Conservation (phyloP, 2,888 invertebrate genomes). For the Piscicola geometra region DNA sequence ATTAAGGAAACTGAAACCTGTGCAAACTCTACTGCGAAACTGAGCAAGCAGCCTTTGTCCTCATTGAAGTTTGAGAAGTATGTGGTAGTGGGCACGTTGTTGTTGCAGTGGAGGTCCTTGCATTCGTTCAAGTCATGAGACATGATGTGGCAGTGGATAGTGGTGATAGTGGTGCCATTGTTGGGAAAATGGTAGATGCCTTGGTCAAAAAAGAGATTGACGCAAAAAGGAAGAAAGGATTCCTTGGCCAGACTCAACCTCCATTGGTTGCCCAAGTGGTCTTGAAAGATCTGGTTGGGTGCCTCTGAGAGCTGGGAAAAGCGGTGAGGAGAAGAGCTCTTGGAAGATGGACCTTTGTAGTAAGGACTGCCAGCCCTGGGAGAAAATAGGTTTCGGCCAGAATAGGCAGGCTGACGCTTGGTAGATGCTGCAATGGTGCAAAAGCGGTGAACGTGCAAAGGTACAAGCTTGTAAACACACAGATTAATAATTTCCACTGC, state of each 20-base stretch:
- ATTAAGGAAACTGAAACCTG: background rate
- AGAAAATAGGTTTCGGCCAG: conserved; percentile 10
- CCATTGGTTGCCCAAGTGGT: conserved; percentile 46
- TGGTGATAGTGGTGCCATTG: conserved; percentile 43
- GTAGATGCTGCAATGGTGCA: background rate
- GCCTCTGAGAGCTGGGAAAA: background rate
- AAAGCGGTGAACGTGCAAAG: conserved; percentile 25
- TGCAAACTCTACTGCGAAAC: conserved; percentile 37
- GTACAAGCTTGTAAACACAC: conserved; percentile 39
- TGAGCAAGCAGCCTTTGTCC: conserved; percentile 43
- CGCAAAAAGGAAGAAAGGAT: conserved; percentile 19
- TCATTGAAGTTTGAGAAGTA: conserved; percentile 45
- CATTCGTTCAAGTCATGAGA: conserved; percentile 40
- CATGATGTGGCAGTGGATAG: conserved; percentile 40
- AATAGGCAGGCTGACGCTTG: background rate
- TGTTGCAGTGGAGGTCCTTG: conserved; percentile 41
- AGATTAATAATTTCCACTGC: conserved; percentile 42
- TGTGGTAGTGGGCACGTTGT: conserved; percentile 39
- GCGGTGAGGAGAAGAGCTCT: background rate
- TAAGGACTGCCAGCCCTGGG: background rate
- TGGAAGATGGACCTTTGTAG: background rate
- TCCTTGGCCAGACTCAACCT: conserved; percentile 37
- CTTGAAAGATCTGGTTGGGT: conserved; percentile 41
- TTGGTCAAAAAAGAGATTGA: conserved; percentile 43
- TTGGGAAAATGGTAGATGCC: conserved; percentile 44